Percentiles rank a stretch among this genome's conserved stretches.
Conservation (phyloP, 2,888 invertebrate genomes). For the Cryptus armator region DNA sequence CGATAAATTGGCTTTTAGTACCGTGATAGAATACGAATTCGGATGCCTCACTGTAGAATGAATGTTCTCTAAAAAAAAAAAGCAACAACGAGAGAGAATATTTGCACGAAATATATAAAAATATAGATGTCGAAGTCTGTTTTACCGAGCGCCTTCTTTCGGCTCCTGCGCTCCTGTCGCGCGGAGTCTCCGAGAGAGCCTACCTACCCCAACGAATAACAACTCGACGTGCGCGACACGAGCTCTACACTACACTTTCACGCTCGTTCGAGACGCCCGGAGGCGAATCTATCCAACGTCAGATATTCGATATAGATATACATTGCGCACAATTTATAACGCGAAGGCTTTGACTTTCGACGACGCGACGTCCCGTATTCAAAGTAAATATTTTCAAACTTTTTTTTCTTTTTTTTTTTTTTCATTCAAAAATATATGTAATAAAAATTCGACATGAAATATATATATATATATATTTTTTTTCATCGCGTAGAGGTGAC, state of each 20-base stretch:
- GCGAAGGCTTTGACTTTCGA: no score
- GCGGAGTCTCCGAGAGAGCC: constrained; percentile 78
- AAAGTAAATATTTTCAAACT: no score
- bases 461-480: no score
- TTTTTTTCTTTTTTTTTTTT: no score
- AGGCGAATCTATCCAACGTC: neutral
- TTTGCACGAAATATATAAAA: constrained; percentile 2
- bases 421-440: no score
- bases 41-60: neutral
- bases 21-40: neutral
- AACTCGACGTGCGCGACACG: constrained; percentile 59
- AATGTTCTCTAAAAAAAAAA: neutral
- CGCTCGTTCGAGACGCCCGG: neutral
- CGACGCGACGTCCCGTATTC: no score
- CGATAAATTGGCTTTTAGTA: neutral
- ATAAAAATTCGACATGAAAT: no score
- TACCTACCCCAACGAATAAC: constrained; percentile 80
- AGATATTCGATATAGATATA: neutral
- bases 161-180: constrained; percentile 74
- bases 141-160: constrained; percentile 41
- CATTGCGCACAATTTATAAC: no score
- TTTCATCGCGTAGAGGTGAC: no score
- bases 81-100: neutral
- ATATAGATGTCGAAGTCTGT: constrained; percentile 10
- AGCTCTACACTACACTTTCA: neutral